Evolutionary conservation across 2,888 invertebrate species (phyloP).

Genomic region (Macrophya annulata): DNA sequence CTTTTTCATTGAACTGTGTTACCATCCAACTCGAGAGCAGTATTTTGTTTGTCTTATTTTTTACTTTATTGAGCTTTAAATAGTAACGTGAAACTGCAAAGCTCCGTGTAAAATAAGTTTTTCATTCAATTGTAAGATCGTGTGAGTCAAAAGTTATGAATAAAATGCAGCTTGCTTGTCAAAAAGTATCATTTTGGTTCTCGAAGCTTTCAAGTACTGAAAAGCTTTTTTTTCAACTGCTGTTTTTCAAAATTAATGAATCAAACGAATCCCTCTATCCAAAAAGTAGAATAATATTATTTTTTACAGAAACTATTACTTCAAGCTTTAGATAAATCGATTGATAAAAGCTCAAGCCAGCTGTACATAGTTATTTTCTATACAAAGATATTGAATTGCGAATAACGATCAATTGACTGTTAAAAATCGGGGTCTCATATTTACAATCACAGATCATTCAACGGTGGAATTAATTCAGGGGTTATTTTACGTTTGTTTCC

Average conservation of each 20-base stretch:
- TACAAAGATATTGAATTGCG: background rate
- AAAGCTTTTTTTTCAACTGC: background rate
- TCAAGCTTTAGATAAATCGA: background rate
- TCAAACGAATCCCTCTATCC: background rate
- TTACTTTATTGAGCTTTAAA: no score
- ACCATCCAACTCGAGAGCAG: no score
- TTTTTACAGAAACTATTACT: background rate
- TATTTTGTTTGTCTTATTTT: no score
- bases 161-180: background rate
- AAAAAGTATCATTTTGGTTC: background rate
- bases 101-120: no score
- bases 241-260: background rate
- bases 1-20: no score
- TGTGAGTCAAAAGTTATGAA: background rate
- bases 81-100: no score
- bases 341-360: background rate
- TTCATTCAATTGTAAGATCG: no score
- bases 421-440: background rate
- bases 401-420: background rate
- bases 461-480: background rate
- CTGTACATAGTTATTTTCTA: background rate
- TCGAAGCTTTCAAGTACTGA: background rate
- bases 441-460: background rate
- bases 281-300: background rate
- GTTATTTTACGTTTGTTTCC: background rate